Percentiles rank a stretch among this genome's conserved stretches.
These are phyloP conservation scores for Myzus persicae DNA, from an alignment of 1,140 invertebrate genomes.

Conservation along the genomic window DNA sequence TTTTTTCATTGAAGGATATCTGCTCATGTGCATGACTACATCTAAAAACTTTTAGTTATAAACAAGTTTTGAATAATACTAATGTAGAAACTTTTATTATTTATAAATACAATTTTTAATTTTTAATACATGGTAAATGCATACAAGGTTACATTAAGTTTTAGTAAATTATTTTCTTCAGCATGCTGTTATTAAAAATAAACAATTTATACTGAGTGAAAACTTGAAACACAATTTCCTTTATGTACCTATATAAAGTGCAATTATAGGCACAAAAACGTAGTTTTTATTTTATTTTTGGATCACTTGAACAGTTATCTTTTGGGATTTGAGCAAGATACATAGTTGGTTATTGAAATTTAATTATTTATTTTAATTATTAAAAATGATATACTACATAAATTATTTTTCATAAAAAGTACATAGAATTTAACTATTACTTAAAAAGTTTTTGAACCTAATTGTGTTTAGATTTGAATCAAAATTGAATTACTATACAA, in stretches of 20 bases:
- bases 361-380: neutral
- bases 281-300: neutral
- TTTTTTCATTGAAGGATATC: too few relatives aligned
- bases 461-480: neutral
- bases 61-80: neutral
- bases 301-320: too few relatives aligned
- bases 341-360: neutral
- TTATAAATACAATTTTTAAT: too few relatives aligned
- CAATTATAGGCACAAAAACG: neutral
- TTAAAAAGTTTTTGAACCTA: neutral
- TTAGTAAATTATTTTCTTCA: too few relatives aligned
- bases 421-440: neutral
- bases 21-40: too few relatives aligned
- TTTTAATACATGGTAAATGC: too few relatives aligned
- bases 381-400: neutral
- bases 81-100: neutral
- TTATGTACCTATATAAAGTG: neutral
- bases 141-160: too few relatives aligned
- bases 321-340: too few relatives aligned
- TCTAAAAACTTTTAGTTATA: neutral
- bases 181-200: neutral
- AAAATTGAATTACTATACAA: neutral
- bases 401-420: neutral
- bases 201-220: neutral
- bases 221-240: neutral